These are phyloP conservation scores for Cancer borealis DNA, from an alignment of 2,888 invertebrate genomes.

Conservation along the genomic window DNA sequence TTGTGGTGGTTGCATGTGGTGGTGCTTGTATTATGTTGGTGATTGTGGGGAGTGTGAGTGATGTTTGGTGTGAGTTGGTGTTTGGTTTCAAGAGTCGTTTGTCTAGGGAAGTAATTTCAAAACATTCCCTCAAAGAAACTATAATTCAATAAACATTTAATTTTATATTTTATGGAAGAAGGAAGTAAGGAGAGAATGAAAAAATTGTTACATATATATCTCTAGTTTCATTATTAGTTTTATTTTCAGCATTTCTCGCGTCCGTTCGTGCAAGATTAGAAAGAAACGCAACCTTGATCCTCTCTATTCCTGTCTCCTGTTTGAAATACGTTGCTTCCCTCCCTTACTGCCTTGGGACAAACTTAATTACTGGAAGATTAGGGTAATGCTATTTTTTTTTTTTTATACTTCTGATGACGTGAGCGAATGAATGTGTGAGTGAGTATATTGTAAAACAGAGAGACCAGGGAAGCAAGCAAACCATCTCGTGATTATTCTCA, in stretches of 20 bases:
- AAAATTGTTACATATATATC: too few relatives aligned
- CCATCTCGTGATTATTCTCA: not conserved
- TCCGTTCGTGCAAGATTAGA: not conserved
- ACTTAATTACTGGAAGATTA: constrained; percentile 14
- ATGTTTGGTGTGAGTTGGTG: not conserved
- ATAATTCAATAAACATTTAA: not conserved
- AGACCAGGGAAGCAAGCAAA: not conserved
- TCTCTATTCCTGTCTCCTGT: not conserved
- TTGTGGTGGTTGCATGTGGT: not conserved
- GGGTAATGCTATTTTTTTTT: constrained; percentile 12
- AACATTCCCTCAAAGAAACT: not conserved
- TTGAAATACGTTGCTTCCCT: not conserved
- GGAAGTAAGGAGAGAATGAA: not conserved
- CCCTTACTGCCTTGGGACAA: constrained; percentile 4
- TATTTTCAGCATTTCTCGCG: not conserved
- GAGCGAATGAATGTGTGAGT: not conserved
- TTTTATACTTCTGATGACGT: not conserved
- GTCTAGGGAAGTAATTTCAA: not conserved
- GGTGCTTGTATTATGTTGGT: not conserved
- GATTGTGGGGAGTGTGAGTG: not conserved
- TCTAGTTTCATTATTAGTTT: not conserved
- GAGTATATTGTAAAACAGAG: not conserved
- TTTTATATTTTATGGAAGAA: not conserved
- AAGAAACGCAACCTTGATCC: not conserved
- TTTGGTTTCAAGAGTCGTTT: not conserved